phyloP scores from a whole-genome alignment of 2,888 invertebrate species.

The Cantharis rufa region DNA sequence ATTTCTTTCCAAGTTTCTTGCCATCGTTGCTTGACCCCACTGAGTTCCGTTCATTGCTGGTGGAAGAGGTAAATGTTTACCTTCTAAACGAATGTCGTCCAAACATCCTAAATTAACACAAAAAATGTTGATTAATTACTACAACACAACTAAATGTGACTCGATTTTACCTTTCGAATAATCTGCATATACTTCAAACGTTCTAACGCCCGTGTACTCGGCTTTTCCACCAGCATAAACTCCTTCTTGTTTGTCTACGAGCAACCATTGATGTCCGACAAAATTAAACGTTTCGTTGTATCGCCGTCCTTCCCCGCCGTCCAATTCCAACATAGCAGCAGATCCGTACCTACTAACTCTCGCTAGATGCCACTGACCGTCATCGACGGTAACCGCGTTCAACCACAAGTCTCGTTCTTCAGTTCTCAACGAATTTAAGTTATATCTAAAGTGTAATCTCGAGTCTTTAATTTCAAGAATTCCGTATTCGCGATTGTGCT shows the following conservation, averaged over 20 bases:
- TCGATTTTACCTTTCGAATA: slow-evolving; percentile 81
- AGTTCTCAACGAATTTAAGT: slow-evolving; percentile 87
- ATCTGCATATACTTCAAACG: slow-evolving; percentile 93
- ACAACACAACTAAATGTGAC: neutral
- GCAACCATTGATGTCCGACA: slow-evolving; percentile 87
- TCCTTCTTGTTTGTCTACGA: slow-evolving; percentile 92
- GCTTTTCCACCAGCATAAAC: slow-evolving; percentile 96
- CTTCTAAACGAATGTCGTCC: slow-evolving; percentile 86
- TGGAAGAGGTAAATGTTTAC: slow-evolving; percentile 91
- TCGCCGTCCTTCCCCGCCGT: slow-evolving; percentile 91
- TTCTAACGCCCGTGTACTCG: slow-evolving; percentile 90
- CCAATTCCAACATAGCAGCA: slow-evolving; percentile 88
- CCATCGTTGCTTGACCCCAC: slow-evolving; percentile 95
- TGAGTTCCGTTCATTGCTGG: slow-evolving; percentile 94
- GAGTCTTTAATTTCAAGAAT: slow-evolving; percentile 90
- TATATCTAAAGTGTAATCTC: slow-evolving; percentile 87
- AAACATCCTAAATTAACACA: slow-evolving; percentile 65
- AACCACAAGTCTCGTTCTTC: slow-evolving; percentile 91
- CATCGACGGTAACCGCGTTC: slow-evolving; percentile 86
- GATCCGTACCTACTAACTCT: slow-evolving; percentile 90
- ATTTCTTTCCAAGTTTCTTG: slow-evolving; percentile 85
- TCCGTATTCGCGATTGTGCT: slow-evolving; percentile 92
- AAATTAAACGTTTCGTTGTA: slow-evolving; percentile 93
- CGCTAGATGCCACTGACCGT: slow-evolving; percentile 97
- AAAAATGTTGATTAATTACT: neutral